Evolutionary conservation across 2,797 vertebrate genomes (phyloP).

Genomic region (Diplodus puntazzo): DNA sequence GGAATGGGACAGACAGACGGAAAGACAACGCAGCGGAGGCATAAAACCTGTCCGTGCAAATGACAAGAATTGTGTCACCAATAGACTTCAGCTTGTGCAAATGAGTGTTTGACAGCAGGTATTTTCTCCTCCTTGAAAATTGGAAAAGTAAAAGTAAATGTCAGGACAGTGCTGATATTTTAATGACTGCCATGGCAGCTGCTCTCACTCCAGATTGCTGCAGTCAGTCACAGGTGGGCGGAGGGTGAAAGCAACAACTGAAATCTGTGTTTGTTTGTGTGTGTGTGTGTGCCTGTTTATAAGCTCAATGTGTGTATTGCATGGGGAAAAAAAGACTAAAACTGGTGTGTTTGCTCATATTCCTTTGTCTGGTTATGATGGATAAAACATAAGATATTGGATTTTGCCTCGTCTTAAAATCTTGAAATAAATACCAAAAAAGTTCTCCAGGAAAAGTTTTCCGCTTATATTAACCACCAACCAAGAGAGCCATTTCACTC

Average conservation of each 20-base stretch:
- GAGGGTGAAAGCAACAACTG: slow-evolving; percentile 24
- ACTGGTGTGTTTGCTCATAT: slow-evolving; percentile 10
- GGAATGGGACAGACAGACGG: too few species aligned
- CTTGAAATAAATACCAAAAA: slow-evolving; percentile 19
- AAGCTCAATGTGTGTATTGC: slow-evolving; percentile 5
- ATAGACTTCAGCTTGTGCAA: neutral
- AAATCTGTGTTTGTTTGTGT: neutral
- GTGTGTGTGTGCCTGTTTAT: slow-evolving; percentile 6
- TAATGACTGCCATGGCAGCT: slow-evolving; percentile 41
- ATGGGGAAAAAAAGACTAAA: neutral
- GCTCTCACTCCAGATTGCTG: slow-evolving; percentile 43
- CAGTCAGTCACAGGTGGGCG: slow-evolving; percentile 48
- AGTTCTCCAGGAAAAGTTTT: neutral
- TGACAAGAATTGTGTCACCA: neutral
- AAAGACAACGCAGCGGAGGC: too few species aligned
- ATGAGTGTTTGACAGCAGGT: slow-evolving; percentile 32
- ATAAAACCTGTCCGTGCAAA: neutral
- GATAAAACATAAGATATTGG: neutral
- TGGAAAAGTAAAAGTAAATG: slow-evolving; percentile 49
- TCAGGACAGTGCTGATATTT: slow-evolving; percentile 52
- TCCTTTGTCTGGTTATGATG: slow-evolving; percentile 4
- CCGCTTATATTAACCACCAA: neutral
- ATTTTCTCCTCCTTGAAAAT: slow-evolving; percentile 21
- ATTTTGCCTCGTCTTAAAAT: neutral
- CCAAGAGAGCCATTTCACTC: neutral